Base-by-base conservation (phyloP, 2,113 vertebrate genomes). In the Speoplatyrhinus poulsoni region DNA sequence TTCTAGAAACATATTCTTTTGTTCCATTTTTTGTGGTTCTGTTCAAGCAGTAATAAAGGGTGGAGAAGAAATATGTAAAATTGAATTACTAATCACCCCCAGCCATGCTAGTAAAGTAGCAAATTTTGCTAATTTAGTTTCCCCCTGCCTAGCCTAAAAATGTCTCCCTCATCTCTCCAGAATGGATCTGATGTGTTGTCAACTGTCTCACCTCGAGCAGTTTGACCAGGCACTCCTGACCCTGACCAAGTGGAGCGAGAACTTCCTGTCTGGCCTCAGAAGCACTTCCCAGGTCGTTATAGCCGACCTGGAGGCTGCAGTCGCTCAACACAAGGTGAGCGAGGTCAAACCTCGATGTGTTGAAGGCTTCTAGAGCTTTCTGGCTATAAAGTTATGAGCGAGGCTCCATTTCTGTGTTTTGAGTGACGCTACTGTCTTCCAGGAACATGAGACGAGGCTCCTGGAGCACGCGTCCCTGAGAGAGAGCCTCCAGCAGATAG, bases 241-340 rank as follows among this genome's bases (percentile, higher is more conserved):
- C 41, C 90, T 97, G 81, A 96, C 94, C 32, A 90, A 94, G 50
- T 97, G 93, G 92, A 95, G 95, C 79, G 95, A 96, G 79, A 87
- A 90, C 72, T 95, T 98, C 70, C 92, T 95, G 58, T 88, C 88
- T 72, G 90, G 90, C 69, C 81, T 98, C 54, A 94, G 96, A 72
- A 84, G 72, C 12, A 93, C 94, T 60, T 94, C 94, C 60, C 94
- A 94, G 82, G 93, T 99, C 72, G 92, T 87, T 72, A 79, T 93
- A 46, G 74, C 71, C 26, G 92, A 98, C 82, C 91, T 94, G 53
- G 88, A 93, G 1, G 67, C 86, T 60, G 88, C 94, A 71, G 41
- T 90, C n/a, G 80, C 83, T 56, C 88, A 92, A 62, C 90, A 95
- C 78, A 94, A 95, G 96, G 98, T 99, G 92, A 86, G 68, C 53